A percentile compares a stretch with the other conserved stretches of the same genome.
phyloP scores from a whole-genome alignment of 2,888 invertebrate genomes.

The Eulithis testata region DNA sequence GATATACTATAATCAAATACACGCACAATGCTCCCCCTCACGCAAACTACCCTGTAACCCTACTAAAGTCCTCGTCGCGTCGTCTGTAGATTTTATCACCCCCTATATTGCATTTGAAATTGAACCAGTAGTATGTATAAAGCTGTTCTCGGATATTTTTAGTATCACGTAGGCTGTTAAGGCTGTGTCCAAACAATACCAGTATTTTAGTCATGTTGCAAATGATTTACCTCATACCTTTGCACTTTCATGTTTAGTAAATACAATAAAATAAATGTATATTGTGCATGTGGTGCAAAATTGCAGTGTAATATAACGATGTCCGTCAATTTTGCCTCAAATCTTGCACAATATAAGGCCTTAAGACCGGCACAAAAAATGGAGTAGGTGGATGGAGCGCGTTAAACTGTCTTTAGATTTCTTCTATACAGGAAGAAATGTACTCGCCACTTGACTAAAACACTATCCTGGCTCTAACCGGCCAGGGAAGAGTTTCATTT shows the following conservation, averaged over 20 bases:
- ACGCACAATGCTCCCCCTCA: slow-evolving; percentile 5
- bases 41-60: slow-evolving; percentile 10
- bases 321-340: too few relatives aligned
- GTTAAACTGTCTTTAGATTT: too few relatives aligned
- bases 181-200: background rate
- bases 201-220: background rate
- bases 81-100: slow-evolving; percentile 17
- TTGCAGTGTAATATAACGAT: too few relatives aligned
- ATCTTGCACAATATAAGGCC: too few relatives aligned
- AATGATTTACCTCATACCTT: background rate
- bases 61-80: background rate
- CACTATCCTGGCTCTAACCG: background rate
- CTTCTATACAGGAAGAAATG: too few relatives aligned
- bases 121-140: slow-evolving; percentile 4
- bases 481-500: slow-evolving; percentile 3
- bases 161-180: slow-evolving; percentile 8
- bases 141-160: slow-evolving; percentile 18
- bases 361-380: too few relatives aligned
- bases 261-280: too few relatives aligned
- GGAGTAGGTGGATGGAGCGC: too few relatives aligned
- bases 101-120: slow-evolving; percentile 21
- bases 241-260: too few relatives aligned
- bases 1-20: background rate
- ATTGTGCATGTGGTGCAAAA: too few relatives aligned
- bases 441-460: background rate